Percentiles rank a stretch among this genome's conserved stretches.
phyloP scores from a whole-genome alignment of 2,113 vertebrate species.

The Aviceda subcristata region DNA sequence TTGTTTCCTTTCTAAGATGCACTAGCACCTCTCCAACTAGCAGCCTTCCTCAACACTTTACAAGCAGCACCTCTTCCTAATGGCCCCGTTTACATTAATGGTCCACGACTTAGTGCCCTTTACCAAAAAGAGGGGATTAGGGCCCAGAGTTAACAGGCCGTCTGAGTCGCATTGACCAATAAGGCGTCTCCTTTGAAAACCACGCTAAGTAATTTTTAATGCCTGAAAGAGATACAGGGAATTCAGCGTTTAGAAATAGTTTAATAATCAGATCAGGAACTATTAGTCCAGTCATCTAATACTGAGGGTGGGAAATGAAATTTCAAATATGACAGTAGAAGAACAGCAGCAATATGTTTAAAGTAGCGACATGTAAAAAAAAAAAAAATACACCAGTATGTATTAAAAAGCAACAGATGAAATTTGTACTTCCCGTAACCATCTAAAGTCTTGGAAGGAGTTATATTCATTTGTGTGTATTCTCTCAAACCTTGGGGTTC shows the following conservation, averaged over 20 bases:
- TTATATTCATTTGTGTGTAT: not conserved
- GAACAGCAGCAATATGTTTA: not conserved
- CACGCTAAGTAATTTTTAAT: not conserved
- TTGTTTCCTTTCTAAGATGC: not conserved
- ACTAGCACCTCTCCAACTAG: not conserved
- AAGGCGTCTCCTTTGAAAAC: not conserved
- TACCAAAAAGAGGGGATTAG: not conserved
- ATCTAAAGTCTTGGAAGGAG: not conserved
- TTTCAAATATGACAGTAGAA: not conserved
- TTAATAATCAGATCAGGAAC: not conserved
- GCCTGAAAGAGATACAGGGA: not conserved
- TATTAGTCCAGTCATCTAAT: not conserved
- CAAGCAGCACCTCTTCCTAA: not conserved
- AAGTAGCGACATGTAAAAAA: not conserved
- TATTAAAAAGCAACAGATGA: not conserved
- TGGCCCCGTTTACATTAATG: not conserved
- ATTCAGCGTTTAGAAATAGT: not conserved
- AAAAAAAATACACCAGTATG: accelerated
- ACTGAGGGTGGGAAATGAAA: not conserved
- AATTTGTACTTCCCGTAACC: not conserved
- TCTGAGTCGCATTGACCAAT: not conserved
- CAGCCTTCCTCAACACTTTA: not conserved
- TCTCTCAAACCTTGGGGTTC: not conserved
- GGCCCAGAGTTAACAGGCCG: not conserved
- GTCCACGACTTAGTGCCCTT: not conserved